Percentiles rank a stretch among this genome's conserved stretches.
Conservation (phyloP, 1,140 invertebrate species). For the Rhagoletis zephyria region DNA sequence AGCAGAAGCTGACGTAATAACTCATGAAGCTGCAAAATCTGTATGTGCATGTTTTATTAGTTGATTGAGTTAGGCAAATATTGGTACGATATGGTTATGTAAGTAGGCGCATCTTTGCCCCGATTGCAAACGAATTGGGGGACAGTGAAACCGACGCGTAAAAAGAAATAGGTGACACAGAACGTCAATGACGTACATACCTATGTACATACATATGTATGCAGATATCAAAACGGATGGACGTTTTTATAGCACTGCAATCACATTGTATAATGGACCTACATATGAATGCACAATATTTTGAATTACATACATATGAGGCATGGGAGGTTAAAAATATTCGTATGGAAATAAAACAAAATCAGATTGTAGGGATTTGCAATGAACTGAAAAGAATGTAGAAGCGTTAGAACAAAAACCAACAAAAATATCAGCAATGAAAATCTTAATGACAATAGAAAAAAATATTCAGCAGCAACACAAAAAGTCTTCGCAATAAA, state of each 20-base stretch:
- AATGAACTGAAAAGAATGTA: constrained; percentile 7
- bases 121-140: not conserved
- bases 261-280: not conserved
- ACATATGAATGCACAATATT: too few relatives aligned
- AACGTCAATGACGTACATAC: constrained; percentile 23
- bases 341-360: too few relatives aligned
- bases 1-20: constrained; percentile 16
- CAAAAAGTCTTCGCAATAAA: not conserved
- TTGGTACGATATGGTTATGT: not conserved
- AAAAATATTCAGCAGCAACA: constrained; percentile 18
- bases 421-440: not conserved
- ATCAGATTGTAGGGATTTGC: not conserved
- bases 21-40: not conserved
- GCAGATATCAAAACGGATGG: not conserved
- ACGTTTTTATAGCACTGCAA: constrained; percentile 46
- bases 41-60: constrained; percentile 48
- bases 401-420: constrained; percentile 19
- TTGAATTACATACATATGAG: too few relatives aligned
- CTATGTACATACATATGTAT: too few relatives aligned
- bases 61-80: constrained; percentile 50
- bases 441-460: not conserved
- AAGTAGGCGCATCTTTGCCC: not conserved
- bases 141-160: not conserved
- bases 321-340: too few relatives aligned
- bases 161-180: not conserved